Percentiles rank a stretch among this genome's conserved stretches.
Conservation (phyloP, 2,888 invertebrate genomes). For the Drosophila greeni region DNA sequence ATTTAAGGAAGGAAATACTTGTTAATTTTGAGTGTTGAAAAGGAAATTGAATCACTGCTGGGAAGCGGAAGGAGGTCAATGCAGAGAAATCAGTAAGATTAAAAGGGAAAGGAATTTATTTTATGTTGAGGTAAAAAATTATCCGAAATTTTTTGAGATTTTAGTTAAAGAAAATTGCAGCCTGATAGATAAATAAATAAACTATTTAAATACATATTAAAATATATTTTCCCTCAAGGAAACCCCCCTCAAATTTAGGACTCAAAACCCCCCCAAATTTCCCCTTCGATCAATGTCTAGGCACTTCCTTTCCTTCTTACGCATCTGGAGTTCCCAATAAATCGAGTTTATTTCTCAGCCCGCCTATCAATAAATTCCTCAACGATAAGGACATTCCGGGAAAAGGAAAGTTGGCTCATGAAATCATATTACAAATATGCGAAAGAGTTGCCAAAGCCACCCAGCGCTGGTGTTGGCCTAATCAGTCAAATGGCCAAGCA, state of each 20-base stretch:
- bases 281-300: constrained; percentile 14
- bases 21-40: not conserved
- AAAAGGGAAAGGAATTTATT: not conserved
- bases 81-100: not conserved
- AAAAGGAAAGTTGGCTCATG: constrained; percentile 40
- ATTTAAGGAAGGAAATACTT: not conserved
- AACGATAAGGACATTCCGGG: constrained; percentile 43
- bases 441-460: constrained; percentile 1
- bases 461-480: not conserved
- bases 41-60: not conserved
- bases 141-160: not conserved
- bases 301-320: constrained; percentile 9
- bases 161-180: not conserved
- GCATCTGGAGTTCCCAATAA: constrained; percentile 14
- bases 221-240: not conserved
- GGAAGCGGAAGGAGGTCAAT: not conserved
- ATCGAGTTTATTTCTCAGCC: constrained; percentile 1
- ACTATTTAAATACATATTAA: not conserved
- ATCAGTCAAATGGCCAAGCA: constrained; percentile 47
- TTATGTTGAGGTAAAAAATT: not conserved
- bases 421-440: constrained; percentile 59
- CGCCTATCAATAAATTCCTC: constrained; percentile 44
- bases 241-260: not conserved
- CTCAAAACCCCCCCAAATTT: not conserved
- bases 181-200: not conserved